Base-by-base conservation (phyloP, 2,888 invertebrate genomes). In the Gari tellinella region DNA sequence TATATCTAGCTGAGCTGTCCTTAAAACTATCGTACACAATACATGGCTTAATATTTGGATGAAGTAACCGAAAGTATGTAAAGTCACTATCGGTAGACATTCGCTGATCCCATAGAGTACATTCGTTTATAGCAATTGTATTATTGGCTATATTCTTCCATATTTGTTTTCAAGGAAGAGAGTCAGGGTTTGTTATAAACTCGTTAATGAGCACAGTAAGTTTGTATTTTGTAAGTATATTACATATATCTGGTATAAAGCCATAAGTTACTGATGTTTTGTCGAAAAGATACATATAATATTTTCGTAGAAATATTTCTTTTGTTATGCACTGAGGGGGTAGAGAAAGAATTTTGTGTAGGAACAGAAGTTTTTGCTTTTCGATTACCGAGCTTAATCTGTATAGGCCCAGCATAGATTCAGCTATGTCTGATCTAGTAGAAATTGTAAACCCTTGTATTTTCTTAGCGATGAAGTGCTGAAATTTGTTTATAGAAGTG, bases 191-290 rank as follows among this genome's bases (percentile, higher is more conserved):
- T 12, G n/a, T n/a, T 3, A 51, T 26, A n/a, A 15, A 51, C 7
- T 10, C 7, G n/a, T 25, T 14, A 5, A 51, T 7, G 14, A 12
- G 14, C 7, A 14, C 15, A 25, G 31, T 23, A 10, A 51, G 26
- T 26, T 31, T 31, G 26, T 51, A 25, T 26, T 51, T 51, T 12
- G 15, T 4, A 12, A 51, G 21, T 19, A 25, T 51, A 4, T 26
- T 51, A 14, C 25, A 25, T 25, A 51, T 51, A 31, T 51, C 51
- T 7, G 52, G 52, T n/a, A 52, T 52, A 25, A 52, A 52, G 5
- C 52, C 52, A 10, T 21, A 46, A 46, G 46, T 21, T n/a, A 46
- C 46, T 3, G 31, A 12, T 52, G 7, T 14, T 1, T 37, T n/a
- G n/a, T n/a, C n/a, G n/a, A n/a, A n/a, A n/a, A n/a, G n/a, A n/a